These are phyloP conservation scores for Mellivora capensis DNA, from an alignment of 2,113 vertebrate species.

Conservation along the genomic window DNA sequence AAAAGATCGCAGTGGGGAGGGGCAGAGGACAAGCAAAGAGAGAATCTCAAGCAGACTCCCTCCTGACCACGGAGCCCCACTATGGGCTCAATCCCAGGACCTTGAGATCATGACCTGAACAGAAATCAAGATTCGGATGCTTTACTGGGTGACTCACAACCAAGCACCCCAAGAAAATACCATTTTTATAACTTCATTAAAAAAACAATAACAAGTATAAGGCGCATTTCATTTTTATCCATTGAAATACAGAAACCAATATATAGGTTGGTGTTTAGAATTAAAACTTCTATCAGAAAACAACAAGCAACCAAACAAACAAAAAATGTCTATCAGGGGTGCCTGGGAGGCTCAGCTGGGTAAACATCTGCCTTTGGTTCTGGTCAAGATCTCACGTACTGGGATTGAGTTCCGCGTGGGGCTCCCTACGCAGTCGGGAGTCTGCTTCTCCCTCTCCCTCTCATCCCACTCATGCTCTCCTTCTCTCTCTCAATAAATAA, in stretches of 20 bases:
- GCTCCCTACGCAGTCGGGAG: not conserved
- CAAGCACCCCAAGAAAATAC: not conserved
- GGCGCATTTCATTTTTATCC: not conserved
- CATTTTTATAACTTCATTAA: not conserved
- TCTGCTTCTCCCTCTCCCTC: not conserved
- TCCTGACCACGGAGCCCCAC: not conserved
- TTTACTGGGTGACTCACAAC: not conserved
- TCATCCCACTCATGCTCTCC: not conserved
- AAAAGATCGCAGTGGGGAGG: not conserved
- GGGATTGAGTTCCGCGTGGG: not conserved
- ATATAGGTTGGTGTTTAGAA: not conserved
- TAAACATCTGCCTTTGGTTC: no score
- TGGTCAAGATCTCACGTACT: no score
- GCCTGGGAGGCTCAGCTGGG: not conserved
- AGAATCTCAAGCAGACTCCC: not conserved
- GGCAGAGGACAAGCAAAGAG: not conserved
- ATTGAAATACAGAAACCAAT: constrained; percentile 8
- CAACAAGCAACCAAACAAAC: not conserved
- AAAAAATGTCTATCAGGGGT: not conserved
- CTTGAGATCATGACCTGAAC: not conserved
- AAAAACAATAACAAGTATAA: not conserved
- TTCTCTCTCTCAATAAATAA: not conserved
- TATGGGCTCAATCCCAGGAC: not conserved
- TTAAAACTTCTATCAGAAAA: not conserved
- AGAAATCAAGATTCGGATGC: not conserved